Evolutionary conservation across 2,113 vertebrate species (phyloP).

Genomic region (Aythya baeri): DNA sequence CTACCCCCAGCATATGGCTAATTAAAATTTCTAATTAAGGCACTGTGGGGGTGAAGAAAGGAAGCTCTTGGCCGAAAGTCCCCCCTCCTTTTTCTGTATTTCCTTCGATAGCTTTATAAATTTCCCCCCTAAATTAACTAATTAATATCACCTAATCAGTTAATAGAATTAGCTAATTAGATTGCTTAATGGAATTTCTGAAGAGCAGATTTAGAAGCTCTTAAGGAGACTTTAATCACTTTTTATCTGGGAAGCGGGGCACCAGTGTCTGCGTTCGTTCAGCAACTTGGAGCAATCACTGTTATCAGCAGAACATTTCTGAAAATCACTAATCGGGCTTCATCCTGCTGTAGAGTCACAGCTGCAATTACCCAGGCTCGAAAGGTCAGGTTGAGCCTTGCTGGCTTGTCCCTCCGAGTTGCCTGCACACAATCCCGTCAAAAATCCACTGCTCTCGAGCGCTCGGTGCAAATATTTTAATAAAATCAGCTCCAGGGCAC

Average conservation of each 20-base stretch:
- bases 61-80: constrained; percentile 46
- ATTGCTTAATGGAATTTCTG: constrained; percentile 74
- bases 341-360: neutral
- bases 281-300: neutral
- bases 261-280: constrained; percentile 15
- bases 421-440: neutral
- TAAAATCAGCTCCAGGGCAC: neutral
- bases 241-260: constrained; percentile 57
- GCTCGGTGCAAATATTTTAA: neutral
- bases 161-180: constrained; percentile 79
- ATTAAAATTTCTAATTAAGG: constrained; percentile 71
- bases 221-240: constrained; percentile 73
- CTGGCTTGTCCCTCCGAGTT: neutral
- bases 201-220: constrained; percentile 71
- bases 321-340: constrained; percentile 13
- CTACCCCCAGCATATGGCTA: constrained; percentile 60
- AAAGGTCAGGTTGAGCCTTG: neutral
- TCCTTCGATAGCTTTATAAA: constrained; percentile 61
- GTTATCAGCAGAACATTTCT: constrained; percentile 27
- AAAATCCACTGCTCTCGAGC: neutral
- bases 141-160: constrained; percentile 76
- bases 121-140: constrained; percentile 68
- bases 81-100: constrained; percentile 58
- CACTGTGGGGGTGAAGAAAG: constrained; percentile 56
- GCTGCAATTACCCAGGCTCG: neutral